Evolutionary conservation across 1,140 invertebrate species (phyloP), one percentile per base, ranked within the genome.

Genomic region (Wasmannia auropunctata): DNA sequence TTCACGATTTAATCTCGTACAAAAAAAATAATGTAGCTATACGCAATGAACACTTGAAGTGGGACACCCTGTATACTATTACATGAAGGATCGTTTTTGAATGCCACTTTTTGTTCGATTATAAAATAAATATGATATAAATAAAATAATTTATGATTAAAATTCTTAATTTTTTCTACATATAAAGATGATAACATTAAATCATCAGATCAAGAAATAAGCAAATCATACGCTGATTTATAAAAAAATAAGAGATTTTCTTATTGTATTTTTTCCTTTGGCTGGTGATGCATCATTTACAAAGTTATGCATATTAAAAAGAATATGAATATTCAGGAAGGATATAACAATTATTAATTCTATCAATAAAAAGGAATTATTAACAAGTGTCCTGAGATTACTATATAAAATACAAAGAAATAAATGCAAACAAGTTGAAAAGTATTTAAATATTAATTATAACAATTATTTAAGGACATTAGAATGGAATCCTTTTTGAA

Each of bases 1-100:
- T 43, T 83, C 4, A 11, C 19, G 8, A 88, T 43, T 88, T 65
- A 58, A 54, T 63, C 11, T 63, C 40, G 31, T 77, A 85, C 58
- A 76, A 63, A 56, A 63, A 56, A 86, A 89, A 81, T 76, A 86
- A 88, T 69, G 28, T 56, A 76, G 25, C 56, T 81, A 80, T 80
- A 83, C 67, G 83, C 56, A 77, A 89, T 89, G 87, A 89, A 89
- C 84, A 89, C 88, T 86, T 77, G 72, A 86, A 89, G 54, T 84
- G 76, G 63, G 69, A 86, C 84, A 89, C 84, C 87, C 76, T 89
- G 83, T 86, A 89, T 83, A 67, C 84, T 88, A 62, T 89, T 86
- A 67, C 14, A 16, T 43, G 25, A 56, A 51, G 49, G 72, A 81
- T 56, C 54, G 10, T 37, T 58, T n/a, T 22, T 54, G 19, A 49